phyloP scores from a whole-genome alignment of 2,888 invertebrate species.

The Spialia ferax region DNA sequence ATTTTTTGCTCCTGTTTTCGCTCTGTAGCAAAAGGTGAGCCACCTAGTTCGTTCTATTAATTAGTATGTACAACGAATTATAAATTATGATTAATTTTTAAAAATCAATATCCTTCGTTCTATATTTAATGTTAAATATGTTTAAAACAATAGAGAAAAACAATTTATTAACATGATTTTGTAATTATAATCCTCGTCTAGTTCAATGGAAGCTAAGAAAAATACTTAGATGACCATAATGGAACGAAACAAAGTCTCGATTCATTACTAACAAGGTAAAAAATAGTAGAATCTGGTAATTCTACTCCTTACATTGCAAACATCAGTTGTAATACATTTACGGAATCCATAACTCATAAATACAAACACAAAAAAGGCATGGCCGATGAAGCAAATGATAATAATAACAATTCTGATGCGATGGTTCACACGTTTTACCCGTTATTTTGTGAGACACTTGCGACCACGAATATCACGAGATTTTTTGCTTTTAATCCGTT shows the following conservation, averaged over 20 bases:
- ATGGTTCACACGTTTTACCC: constrained; percentile 45
- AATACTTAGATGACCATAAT: constrained; percentile 27
- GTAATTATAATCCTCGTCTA: constrained; percentile 31
- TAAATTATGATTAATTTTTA: constrained; percentile 33
- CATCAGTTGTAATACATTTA: constrained; percentile 40
- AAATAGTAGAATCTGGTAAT: constrained; percentile 40
- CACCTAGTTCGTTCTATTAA: constrained; percentile 30
- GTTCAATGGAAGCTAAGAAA: constrained; percentile 24
- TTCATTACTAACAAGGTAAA: constrained; percentile 32
- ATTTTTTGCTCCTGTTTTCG: constrained; percentile 43
- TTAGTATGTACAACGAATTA: constrained; percentile 31
- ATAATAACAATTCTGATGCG: constrained; percentile 37
- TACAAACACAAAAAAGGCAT: constrained; percentile 41
- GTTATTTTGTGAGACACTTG: constrained; percentile 44
- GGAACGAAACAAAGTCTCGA: constrained; percentile 29
- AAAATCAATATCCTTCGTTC: neutral
- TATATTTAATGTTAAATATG: neutral
- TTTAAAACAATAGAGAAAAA: constrained; percentile 17
- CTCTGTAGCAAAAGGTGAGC: constrained; percentile 31
- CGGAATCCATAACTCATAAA: constrained; percentile 42
- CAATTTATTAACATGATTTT: constrained; percentile 26
- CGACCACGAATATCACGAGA: constrained; percentile 42
- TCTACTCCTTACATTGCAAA: constrained; percentile 40
- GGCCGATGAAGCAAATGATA: constrained; percentile 41
- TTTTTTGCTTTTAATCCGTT: constrained; percentile 61